Evolutionary conservation across 2,113 vertebrate species (phyloP), one percentile per base, ranked within the genome.

Genomic region (Petromus typicus): DNA sequence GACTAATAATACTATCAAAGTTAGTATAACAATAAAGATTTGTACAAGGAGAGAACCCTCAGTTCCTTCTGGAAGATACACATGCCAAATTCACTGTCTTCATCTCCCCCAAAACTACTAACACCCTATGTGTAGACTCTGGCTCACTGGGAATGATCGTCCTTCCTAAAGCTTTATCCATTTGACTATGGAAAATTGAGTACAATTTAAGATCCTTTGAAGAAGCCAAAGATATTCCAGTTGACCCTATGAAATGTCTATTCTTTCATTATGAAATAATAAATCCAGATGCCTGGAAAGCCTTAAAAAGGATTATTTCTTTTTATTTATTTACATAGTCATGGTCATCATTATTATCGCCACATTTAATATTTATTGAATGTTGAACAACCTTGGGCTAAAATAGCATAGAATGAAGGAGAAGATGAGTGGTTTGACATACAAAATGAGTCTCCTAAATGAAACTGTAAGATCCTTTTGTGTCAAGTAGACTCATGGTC

Each of bases 361-460:
- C 57, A 73, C 94, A 97, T 93, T 96, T 96, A 93, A 91, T 97
- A 96, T 93, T 96, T 96, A 97, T 94, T 81, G 94, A 89, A 89
- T 87, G 69, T 90, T 84, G 86, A 61, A 80, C 45, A 86, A 84
- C 22, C 86, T 94, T 86, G 91, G 57, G 27, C 63, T 79, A 80
- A 94, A 91, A 78, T 76, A 81, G 79, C 84, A 18, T 0, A n/a
- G 63, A 83, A 54, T 40, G 66, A 43, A 84, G 73, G 69, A 69
- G 76, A 80, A 59, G 27, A 40, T 17, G 16, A 43, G 16, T 37
- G 56, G 64, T 61, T 18, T 91, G 75, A 89, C 63, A 69, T 75
- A 56, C 6, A 40, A 83, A 81, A 45, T 37, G 64, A 51, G 45
- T 61, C 30, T 93, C 30, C 45, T 23, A 4, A 54, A 32, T 32